A percentile compares a stretch with the other conserved stretches of the same genome.
Evolutionary conservation across 2,797 vertebrate species (phyloP).

Genomic region (Nannoperca australis): DNA sequence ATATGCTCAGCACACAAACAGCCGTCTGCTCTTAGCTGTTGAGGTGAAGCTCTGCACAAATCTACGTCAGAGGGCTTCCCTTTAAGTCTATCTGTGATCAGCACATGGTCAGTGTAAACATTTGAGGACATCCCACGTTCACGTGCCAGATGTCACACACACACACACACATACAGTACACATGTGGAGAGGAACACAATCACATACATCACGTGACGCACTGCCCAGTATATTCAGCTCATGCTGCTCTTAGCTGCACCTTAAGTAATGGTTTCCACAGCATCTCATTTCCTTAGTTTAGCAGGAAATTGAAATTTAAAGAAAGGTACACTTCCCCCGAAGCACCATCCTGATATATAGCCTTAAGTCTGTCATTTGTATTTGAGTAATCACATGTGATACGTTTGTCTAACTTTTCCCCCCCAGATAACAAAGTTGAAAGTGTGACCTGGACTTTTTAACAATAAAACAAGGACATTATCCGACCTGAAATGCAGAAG

Average conservation of each 20-base stretch:
- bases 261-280: slow-evolving; percentile 3
- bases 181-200: slow-evolving; percentile 2
- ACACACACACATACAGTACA: not conserved
- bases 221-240: no score
- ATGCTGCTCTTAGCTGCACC: not conserved
- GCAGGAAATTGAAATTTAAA: not conserved
- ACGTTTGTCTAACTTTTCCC: not conserved
- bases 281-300: not conserved
- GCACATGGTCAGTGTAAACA: slow-evolving; percentile 75
- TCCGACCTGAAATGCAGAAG: not conserved
- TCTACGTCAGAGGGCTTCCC: slow-evolving; percentile 58
- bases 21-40: not conserved
- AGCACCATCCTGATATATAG: not conserved
- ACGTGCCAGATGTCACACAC: slow-evolving; percentile 19
- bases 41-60: slow-evolving; percentile 4
- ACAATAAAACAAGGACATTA: not conserved
- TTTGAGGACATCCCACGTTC: slow-evolving; percentile 47
- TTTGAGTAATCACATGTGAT: not conserved
- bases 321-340: not conserved
- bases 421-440: not conserved
- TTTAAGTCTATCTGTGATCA: slow-evolving; percentile 69
- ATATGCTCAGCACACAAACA: not conserved
- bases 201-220: not conserved
- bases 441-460: not conserved
- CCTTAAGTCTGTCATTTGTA: not conserved